Base-by-base conservation (phyloP, 2,113 vertebrate species). In the Harpagus bidentatus region DNA sequence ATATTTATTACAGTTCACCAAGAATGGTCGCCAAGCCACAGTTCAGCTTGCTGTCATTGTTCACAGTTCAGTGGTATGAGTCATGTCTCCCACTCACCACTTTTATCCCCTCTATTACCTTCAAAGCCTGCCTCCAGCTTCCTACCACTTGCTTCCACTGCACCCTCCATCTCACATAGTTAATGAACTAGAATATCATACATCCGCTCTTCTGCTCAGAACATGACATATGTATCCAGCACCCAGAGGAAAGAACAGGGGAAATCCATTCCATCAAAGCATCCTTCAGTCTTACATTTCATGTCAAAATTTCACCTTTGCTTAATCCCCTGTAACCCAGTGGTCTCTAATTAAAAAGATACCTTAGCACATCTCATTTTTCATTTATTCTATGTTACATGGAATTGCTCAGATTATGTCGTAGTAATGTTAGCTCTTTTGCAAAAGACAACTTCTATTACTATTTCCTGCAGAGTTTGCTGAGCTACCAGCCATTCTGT, bases 111-210 rank as follows among this genome's bases (percentile, higher is more conserved):
- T 28, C 40, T 65, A 82, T 87, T 93, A 45, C 95, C 96, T 97
- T 97, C 94, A 96, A 93, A 95, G 91, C 36, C 93, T 82, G 91
- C 89, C 93, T 71, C 74, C 94, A 91, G 73, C 65, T 95, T 97
- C 95, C 95, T 85, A 61, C 43, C 94, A 93, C 71, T 94, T 93
- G 89, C 55, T 96, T 69, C 70, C 73, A 55, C 73, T 25, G n/a
- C 42, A 56, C 15, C 15, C 53, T 85, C 43, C 66, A 4, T 74
- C 69, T 79, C 87, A 43, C 19, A 11, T 36, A 84, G 31, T 72
- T 65, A 71, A 90, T 56, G 73, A 82, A 40, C 78, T n/a, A 56
- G 52, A 90, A 79, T 93, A 47, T 72, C 56, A 34, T 2, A 0
- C 4, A 1, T 93, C 89, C 22, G 1, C n/a, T 61, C 74, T 45